Evolutionary conservation across 2,888 invertebrate species (phyloP), one percentile per base, ranked within the genome.

Genomic region (Choristoneura rosaceana): DNA sequence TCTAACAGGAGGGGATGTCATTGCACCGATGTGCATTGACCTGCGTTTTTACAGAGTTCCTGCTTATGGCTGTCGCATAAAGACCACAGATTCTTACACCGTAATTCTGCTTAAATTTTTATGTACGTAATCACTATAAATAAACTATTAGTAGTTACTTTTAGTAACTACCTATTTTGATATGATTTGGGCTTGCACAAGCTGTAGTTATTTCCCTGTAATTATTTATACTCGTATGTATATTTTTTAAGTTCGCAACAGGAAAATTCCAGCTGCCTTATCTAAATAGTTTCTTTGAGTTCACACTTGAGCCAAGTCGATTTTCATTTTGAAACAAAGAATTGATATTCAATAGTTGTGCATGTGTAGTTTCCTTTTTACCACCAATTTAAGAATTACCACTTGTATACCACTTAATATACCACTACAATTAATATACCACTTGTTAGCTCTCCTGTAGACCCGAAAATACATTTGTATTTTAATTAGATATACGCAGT

Each of bases 271-370:
- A 55, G 55, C 55, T 10, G 10, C 55, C 52, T 17, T 17, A 9
- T 55, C 25, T 4, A 15, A 3, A 50, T 15, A 25, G 25, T 15
- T 50, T 50, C 50, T 3, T 17, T 50, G n/a, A 50, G 50, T 55
- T 55, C 12, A 55, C 12, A 8, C 0, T 55, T 25, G 55, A 17
- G 25, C 10, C 25, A 25, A 55, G 15, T 10, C 55, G 12, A 55
- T 12, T 55, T 25, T 4, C 10, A 55, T 55, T 55, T 55, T 55
- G 55, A 9, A 25, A 55, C 55, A 55, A 55, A 55, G 55, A 25
- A 55, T 55, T 9, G 55, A 43, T 10, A 43, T 43, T 10, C 10
- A 34, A 10, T 43, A 12, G 43, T 12, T 43, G 1, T 43, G 10
- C 10, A n/a, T n/a, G n/a, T n/a, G n/a, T n/a, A n/a, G n/a, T n/a